Percentiles rank a stretch among this genome's conserved stretches.
Conservation (phyloP, 2,888 invertebrate species). For the Cryptocephalus primarius region DNA sequence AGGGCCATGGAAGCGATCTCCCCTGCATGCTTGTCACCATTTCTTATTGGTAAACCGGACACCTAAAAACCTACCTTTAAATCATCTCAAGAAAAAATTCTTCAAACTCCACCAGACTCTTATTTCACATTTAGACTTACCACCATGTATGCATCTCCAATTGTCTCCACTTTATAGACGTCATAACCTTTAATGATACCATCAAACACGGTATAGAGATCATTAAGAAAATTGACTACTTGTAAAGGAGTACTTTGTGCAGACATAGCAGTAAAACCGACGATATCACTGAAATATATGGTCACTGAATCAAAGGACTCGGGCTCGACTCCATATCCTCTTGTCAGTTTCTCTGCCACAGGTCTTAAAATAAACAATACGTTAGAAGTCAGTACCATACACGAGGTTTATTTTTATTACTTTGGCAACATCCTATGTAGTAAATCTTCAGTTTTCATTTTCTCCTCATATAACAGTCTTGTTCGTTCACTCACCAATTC, state of each 20-base stretch:
- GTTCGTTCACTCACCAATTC: conserved; percentile 89
- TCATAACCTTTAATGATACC: conserved; percentile 93
- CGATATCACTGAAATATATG: conserved; percentile 95
- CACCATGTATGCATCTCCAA: conserved; percentile 75
- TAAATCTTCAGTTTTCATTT: conserved; percentile 86
- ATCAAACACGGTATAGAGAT: conserved; percentile 95
- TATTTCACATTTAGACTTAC: conserved; percentile 36
- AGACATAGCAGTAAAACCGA: conserved; percentile 92
- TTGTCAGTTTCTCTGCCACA: conserved; percentile 78
- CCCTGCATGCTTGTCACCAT: conserved; percentile 77
- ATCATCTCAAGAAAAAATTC: not conserved
- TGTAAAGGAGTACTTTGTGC: conserved; percentile 80
- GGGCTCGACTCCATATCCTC: conserved; percentile 82
- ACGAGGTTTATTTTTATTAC: conserved; percentile 37
- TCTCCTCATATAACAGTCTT: conserved; percentile 79
- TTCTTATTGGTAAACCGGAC: conserved; percentile 77
- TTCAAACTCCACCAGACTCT: not conserved
- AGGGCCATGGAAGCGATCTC: conserved; percentile 91
- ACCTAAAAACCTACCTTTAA: conserved; percentile 44
- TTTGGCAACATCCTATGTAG: conserved; percentile 90
- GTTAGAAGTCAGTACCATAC: not conserved
- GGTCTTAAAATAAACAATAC: conserved; percentile 45
- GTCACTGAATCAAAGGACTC: conserved; percentile 90
- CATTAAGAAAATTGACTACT: conserved; percentile 95
- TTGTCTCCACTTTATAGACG: conserved; percentile 96